These are phyloP conservation scores for Carduelis carduelis DNA, from an alignment of 2,797 vertebrate genomes.

Conservation along the genomic window DNA sequence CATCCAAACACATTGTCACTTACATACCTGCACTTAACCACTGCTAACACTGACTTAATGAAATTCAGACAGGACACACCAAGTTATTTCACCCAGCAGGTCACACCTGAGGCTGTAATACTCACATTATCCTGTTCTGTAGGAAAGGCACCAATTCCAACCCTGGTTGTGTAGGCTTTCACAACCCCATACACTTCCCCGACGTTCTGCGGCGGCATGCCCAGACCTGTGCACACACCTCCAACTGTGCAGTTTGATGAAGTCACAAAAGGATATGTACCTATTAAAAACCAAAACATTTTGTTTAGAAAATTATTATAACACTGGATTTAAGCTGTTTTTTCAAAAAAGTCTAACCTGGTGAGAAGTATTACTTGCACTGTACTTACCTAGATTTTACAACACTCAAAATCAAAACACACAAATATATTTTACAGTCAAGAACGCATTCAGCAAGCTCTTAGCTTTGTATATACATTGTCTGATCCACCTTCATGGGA, in stretches of 20 bases:
- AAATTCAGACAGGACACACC: not conserved
- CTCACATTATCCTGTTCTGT: slow-evolving; percentile 94
- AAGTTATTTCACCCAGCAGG: not conserved
- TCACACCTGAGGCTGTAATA: not conserved
- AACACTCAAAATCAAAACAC: not conserved
- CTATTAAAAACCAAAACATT: slow-evolving; percentile 60
- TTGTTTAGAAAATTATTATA: not conserved
- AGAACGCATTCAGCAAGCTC: not conserved
- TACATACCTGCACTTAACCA: not conserved
- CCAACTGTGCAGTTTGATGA: slow-evolving; percentile 98
- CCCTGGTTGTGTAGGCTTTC: slow-evolving; percentile 95
- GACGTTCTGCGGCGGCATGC: slow-evolving; percentile 93
- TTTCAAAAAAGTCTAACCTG: not conserved
- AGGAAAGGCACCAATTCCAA: slow-evolving; percentile 96
- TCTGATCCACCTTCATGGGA: not conserved
- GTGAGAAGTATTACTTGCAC: not conserved
- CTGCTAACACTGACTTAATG: not conserved
- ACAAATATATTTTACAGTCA: not conserved
- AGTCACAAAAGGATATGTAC: slow-evolving; percentile 97
- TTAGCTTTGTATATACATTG: not conserved
- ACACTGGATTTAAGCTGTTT: not conserved
- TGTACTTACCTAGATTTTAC: not conserved
- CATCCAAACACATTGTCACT: not conserved
- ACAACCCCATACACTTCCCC: slow-evolving; percentile 95
- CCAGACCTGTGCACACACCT: slow-evolving; percentile 94